Evolutionary conservation across 1,140 invertebrate genomes (phyloP).

Genomic region (Drosophila lacteicornis): DNA sequence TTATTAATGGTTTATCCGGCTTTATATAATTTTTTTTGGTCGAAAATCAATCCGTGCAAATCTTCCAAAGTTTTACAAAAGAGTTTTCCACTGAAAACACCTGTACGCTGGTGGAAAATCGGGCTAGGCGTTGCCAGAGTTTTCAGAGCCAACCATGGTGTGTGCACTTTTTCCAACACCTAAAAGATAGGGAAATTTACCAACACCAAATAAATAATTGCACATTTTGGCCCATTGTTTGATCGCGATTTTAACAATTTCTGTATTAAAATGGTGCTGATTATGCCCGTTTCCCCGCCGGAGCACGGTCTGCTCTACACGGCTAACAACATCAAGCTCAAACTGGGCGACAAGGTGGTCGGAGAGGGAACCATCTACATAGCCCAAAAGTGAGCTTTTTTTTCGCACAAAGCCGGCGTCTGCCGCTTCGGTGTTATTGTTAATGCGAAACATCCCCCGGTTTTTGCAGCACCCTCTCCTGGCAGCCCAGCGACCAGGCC

Average conservation of each 20-base stretch:
- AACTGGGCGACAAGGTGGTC: slow-evolving; percentile 72
- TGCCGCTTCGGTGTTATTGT: slow-evolving; percentile 33
- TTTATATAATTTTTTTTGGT: too few species aligned
- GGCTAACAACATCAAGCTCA: slow-evolving; percentile 75
- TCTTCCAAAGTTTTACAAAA: background rate
- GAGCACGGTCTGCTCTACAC: slow-evolving; percentile 74
- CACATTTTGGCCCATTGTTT: slow-evolving; percentile 19
- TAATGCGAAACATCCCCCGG: background rate
- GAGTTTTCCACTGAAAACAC: slow-evolving; percentile 6
- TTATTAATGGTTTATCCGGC: background rate
- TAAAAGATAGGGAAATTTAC: background rate
- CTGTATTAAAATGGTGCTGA: slow-evolving; percentile 81
- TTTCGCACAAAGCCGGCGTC: slow-evolving; percentile 30
- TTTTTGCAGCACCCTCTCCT: slow-evolving; percentile 63
- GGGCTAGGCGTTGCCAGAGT: background rate
- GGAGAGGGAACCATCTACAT: slow-evolving; percentile 76
- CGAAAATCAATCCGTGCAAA: background rate
- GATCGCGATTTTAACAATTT: slow-evolving; percentile 30
- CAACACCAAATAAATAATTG: slow-evolving; percentile 44
- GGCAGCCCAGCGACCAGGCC: slow-evolving; percentile 63
- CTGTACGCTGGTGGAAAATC: slow-evolving; percentile 6
- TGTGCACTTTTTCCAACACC: background rate
- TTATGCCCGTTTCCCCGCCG: slow-evolving; percentile 66
- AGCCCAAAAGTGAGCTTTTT: slow-evolving; percentile 71
- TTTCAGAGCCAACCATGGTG: background rate